A percentile compares a stretch with the other conserved stretches of the same genome.
Conservation (phyloP, 2,797 vertebrate genomes). For the Scyliorhinus canicula region DNA sequence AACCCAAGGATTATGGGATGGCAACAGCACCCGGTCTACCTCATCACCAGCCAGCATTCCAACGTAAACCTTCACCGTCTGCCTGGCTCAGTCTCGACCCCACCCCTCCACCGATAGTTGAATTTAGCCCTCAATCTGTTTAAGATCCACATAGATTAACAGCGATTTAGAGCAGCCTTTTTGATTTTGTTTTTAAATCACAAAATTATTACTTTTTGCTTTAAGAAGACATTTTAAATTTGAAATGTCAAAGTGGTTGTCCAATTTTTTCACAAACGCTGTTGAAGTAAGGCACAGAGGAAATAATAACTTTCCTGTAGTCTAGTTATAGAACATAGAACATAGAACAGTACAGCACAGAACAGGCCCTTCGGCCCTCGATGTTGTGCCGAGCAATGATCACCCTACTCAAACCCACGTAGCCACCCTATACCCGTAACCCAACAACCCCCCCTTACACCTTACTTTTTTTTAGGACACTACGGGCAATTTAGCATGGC, state of each 20-base stretch:
- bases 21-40: neutral
- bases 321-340: no score
- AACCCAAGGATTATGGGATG: neutral
- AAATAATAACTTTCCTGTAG: neutral
- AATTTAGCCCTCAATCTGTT: neutral
- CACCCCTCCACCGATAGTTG: neutral
- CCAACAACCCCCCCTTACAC: no score
- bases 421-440: no score
- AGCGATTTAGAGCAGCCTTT: neutral
- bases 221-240: neutral
- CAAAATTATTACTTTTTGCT: neutral
- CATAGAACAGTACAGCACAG: no score
- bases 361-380: no score
- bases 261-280: neutral
- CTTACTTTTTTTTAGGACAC: no score
- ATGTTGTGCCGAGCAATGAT: no score
- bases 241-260: neutral
- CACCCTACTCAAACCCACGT: no score
- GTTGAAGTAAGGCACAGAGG: neutral
- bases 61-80: neutral
- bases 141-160: neutral
- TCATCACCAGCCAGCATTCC: neutral
- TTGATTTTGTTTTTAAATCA: neutral
- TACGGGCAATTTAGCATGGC: no score
- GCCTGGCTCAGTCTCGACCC: neutral